Evolutionary conservation across 2,113 vertebrate species (phyloP), one percentile per base, ranked within the genome.

Genomic region (Halcyon malimbica): DNA sequence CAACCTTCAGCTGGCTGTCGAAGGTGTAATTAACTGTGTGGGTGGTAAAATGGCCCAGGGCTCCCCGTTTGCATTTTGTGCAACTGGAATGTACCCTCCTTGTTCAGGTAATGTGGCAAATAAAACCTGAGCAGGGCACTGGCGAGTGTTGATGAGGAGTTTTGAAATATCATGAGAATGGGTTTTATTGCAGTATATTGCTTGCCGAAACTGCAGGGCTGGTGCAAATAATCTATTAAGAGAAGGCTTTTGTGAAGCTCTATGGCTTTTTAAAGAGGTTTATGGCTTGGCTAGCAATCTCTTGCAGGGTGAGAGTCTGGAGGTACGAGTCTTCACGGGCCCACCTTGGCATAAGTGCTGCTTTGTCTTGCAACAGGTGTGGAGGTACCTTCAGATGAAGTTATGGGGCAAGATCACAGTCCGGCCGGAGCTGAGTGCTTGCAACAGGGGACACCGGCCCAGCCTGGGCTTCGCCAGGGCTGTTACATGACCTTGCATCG

Each of bases 151-250:
- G 95, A 92, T 26, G 87, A 44, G 65, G 76, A 94, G 91, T 97
- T 96, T 94, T 93, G 94, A 89, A 97, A 97, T 26, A 80, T 75
- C 94, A 89, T 93, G 95, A 96, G 96, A 97, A 97, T 94, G 79
- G 75, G 41, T 94, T 97, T 97, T 96, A 96, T 96, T 83, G 25
- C 81, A 21, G n/a, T n/a, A 16, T 56, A 51, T 87, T 28, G 5
- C 90, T 62, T 96, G 82, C 86, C 91, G 96, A 94, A 97, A 64
- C 83, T 84, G 83, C 86, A 84, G 71, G 83, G 76, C 82, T 95
- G 90, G 83, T 26, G 65, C 83, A 48, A 69, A 67, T 76, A 35
- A 19, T 44, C 73, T 60, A 37, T 83, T 91, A 46, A 81, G 73
- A 89, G 79, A 69, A 88, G 76, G 65, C 82, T 87, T 92, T 90